Evolutionary conservation across 1,140 invertebrate species (phyloP).

Genomic region (Cydia strobilella): DNA sequence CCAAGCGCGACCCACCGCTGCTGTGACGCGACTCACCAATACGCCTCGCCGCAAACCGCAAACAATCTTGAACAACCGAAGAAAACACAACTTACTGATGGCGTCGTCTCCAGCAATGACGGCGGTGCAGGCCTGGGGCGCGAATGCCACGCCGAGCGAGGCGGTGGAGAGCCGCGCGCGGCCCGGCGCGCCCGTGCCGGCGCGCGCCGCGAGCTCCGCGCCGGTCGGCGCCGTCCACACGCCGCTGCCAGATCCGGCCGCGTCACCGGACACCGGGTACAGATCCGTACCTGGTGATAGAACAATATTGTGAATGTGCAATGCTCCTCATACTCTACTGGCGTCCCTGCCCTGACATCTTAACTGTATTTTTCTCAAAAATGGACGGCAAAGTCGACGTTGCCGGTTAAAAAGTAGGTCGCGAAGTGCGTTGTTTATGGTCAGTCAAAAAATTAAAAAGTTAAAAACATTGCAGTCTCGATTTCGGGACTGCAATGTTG

Average conservation of each 20-base stretch:
- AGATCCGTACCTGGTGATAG: neutral
- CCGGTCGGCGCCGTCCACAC: slow-evolving; percentile 43
- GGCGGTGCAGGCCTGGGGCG: slow-evolving; percentile 55
- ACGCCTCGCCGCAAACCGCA: too few relatives aligned
- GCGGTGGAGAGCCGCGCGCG: slow-evolving; percentile 40
- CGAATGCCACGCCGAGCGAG: slow-evolving; percentile 37
- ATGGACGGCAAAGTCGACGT: too few relatives aligned
- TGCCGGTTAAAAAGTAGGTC: too few relatives aligned
- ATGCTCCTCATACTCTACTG: too few relatives aligned
- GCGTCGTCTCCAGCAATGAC: slow-evolving; percentile 53
- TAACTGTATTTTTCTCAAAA: too few relatives aligned
- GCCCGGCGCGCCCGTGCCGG: slow-evolving; percentile 30
- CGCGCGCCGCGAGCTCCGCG: slow-evolving; percentile 31
- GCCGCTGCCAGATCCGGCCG: slow-evolving; percentile 33
- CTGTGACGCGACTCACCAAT: too few relatives aligned
- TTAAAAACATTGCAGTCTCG: too few relatives aligned
- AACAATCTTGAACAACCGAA: neutral
- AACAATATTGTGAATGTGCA: neutral
- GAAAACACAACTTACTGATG: slow-evolving; percentile 44
- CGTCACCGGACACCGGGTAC: neutral
- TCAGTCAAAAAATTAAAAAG: too few relatives aligned
- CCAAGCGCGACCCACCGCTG: neutral
- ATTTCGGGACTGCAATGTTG: too few relatives aligned
- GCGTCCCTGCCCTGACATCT: too few relatives aligned
- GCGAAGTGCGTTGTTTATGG: too few relatives aligned